Evolutionary conservation across 2,797 vertebrate genomes (phyloP), one percentile per base, ranked within the genome.

Genomic region (Karalla daura): DNA sequence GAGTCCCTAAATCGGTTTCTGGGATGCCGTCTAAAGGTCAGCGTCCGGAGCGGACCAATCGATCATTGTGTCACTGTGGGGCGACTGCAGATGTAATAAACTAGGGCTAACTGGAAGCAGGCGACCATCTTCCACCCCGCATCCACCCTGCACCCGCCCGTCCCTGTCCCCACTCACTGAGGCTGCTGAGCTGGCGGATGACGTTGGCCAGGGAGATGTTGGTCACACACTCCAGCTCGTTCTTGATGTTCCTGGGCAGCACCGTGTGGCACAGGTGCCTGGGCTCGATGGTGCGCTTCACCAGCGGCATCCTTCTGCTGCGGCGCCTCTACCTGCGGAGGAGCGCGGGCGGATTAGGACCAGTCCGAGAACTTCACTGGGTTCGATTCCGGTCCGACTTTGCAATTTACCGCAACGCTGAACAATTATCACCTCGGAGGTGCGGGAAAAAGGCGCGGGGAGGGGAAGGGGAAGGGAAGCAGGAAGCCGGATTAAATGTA

Each of bases 131-230:
- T n/a, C n/a, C n/a, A n/a, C n/a, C n/a, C n/a, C n/a, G n/a, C n/a
- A n/a, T n/a, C n/a, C n/a, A n/a, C n/a, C n/a, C n/a, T n/a, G n/a
- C n/a, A n/a, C n/a, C n/a, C n/a, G n/a, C n/a, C n/a, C n/a, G n/a
- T n/a, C n/a, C n/a, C n/a, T n/a, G n/a, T n/a, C n/a, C n/a, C n/a
- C 88, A 95, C 97, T 97, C 89, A 99, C 98, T 99, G 81, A 99
- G 94, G 90, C 98, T 99, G 92, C 98, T 98, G 85, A 99, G 94
- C 77, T 99, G 98, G 79, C 98, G 95, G 84, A 99, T 99, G 88
- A 99, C 98, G 87, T 97, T 98, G 92, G 98, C 96, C 92, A 99
- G 93, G 64, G 98, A 98, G 84, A 98, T 95, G 91, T 99, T 99
- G 76, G 97, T 99, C 82, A 99, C 97, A 85, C 98, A 99, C 93